phyloP scores from a whole-genome alignment of 1,140 invertebrate genomes.

The Lethrus apterus region DNA sequence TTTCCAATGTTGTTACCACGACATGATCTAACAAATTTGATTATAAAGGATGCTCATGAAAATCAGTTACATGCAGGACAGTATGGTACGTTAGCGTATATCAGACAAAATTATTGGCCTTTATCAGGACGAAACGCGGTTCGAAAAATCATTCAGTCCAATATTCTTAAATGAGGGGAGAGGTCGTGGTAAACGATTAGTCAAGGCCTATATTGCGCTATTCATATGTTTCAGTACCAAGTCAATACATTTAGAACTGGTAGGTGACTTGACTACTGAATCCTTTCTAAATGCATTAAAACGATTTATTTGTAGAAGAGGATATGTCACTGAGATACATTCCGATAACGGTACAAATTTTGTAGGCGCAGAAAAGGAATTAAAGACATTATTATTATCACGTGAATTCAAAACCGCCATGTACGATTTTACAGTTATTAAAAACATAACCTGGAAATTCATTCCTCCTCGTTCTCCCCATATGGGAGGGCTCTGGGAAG shows the following conservation, averaged over 20 bases:
- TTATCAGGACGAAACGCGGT: too few species aligned
- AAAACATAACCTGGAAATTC: not conserved
- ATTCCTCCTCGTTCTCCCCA: too few species aligned
- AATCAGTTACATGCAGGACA: not conserved
- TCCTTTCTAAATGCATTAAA: conserved; percentile 16
- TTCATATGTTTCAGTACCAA: too few species aligned
- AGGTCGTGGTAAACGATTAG: not conserved
- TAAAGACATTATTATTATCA: not conserved
- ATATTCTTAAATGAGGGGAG: conserved; percentile 15
- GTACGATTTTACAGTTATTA: not conserved
- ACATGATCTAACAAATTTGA: too few species aligned
- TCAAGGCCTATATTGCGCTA: conserved; percentile 19
- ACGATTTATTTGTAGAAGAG: not conserved
- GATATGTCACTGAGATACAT: not conserved
- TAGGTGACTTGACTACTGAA: conserved; percentile 13
- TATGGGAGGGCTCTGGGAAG: too few species aligned
- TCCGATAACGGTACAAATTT: conserved; percentile 6
- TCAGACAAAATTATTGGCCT: not conserved
- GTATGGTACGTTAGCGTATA: not conserved
- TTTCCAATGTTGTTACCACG: too few species aligned
- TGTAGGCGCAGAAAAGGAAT: not conserved
- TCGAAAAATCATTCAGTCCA: conserved; percentile 14
- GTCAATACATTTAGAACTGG: conserved; percentile 20
- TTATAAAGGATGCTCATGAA: not conserved
- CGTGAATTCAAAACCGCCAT: not conserved